These are phyloP conservation scores for Goniozus legneri DNA, from an alignment of 1,140 invertebrate genomes.

Conservation along the genomic window DNA sequence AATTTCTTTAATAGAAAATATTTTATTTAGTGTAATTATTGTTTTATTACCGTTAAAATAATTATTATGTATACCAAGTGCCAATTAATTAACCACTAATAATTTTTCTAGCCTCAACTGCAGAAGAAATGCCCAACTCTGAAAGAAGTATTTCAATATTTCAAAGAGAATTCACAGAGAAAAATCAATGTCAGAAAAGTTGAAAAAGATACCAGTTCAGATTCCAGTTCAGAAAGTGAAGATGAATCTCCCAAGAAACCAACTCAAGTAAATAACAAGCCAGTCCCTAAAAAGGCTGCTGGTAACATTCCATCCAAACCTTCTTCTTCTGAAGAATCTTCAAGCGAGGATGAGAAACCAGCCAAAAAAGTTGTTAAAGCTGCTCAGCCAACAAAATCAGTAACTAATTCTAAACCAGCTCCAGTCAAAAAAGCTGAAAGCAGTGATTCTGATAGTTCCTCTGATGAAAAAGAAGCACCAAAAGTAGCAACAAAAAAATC, in stretches of 20 bases:
- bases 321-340: slow-evolving; percentile 24
- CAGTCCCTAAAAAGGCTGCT: slow-evolving; percentile 2
- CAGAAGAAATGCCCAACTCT: slow-evolving; percentile 55
- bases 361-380: slow-evolving; percentile 24
- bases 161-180: slow-evolving; percentile 50
- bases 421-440: slow-evolving; percentile 22
- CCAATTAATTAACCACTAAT: background rate
- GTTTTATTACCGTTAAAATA: background rate
- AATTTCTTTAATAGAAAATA: too few species aligned
- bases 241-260: slow-evolving; percentile 34
- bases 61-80: background rate
- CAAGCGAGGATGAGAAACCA: slow-evolving; percentile 33
- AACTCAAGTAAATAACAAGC: slow-evolving; percentile 29
- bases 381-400: slow-evolving; percentile 9
- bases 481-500: slow-evolving; percentile 1
- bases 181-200: slow-evolving; percentile 43
- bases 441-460: slow-evolving; percentile 37
- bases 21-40: too few species aligned
- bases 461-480: slow-evolving; percentile 35
- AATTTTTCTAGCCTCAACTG: slow-evolving; percentile 43
- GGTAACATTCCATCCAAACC: slow-evolving; percentile 15
- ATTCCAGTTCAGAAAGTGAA: slow-evolving; percentile 45
- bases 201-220: slow-evolving; percentile 43
- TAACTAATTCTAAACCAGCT: slow-evolving; percentile 21
- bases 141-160: slow-evolving; percentile 51